phyloP scores from a whole-genome alignment of 2,888 invertebrate species.

The Trilocha varians region DNA sequence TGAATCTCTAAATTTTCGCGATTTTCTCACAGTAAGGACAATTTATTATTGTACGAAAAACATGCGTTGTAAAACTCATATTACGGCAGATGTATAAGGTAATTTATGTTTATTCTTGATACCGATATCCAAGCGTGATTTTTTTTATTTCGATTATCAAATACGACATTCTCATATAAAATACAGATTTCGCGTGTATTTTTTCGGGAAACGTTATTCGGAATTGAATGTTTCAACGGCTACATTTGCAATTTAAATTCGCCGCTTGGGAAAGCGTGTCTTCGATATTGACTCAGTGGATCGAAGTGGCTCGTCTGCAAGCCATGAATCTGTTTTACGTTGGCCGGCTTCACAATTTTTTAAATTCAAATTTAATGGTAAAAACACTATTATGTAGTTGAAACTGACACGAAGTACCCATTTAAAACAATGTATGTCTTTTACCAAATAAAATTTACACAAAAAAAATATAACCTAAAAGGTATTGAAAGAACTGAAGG shows the following conservation, averaged over 20 bases:
- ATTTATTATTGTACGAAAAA: no score
- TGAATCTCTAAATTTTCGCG: no score
- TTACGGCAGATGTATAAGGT: not conserved
- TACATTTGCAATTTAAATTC: constrained; percentile 53
- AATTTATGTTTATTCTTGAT: not conserved
- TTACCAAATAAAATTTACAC: no score
- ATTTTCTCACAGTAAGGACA: no score
- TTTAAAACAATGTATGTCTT: no score
- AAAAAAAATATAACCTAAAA: no score
- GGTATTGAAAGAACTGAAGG: no score
- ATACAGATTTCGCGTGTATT: constrained; percentile 10
- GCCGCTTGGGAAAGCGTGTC: constrained; percentile 37
- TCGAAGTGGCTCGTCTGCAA: constrained; percentile 16
- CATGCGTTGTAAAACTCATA: no score
- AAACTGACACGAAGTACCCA: no score
- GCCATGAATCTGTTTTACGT: constrained; percentile 15
- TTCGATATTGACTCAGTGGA: constrained; percentile 37
- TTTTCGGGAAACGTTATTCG: constrained; percentile 24
- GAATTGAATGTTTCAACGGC: constrained; percentile 37
- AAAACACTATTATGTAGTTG: no score
- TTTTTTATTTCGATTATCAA: not conserved
- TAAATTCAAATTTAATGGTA: not conserved
- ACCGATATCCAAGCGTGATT: not conserved
- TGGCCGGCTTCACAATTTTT: not conserved
- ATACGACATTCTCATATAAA: not conserved